Base-by-base conservation (phyloP, 2,113 vertebrate species). In the Myodes glareolus region DNA sequence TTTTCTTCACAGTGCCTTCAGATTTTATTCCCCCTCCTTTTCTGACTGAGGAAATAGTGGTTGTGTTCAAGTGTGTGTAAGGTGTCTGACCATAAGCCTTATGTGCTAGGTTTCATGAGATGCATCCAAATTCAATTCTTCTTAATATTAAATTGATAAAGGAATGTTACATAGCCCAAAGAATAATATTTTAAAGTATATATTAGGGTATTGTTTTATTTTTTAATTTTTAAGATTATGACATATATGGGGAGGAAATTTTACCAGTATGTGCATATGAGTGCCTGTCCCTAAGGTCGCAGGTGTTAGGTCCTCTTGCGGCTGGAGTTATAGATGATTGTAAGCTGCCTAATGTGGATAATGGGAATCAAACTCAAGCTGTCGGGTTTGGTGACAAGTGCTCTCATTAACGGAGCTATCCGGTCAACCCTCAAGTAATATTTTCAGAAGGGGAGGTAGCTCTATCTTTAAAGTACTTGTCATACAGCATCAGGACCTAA, bases 51-150 rank as follows among this genome's bases (percentile, higher is more conserved):
- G 52, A 92, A 70, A 33, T 7, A 81, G 14, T 88, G 81, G 78
- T 42, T 47, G 9, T 47, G 4, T 73, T 70, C 25, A 85, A 72
- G 75, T 77, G 42, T 93, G 14, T 52, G 0, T 45, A 95, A 96
- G 52, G 8, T 97, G 75, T 92, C 94, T 93, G 33, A 91, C 96
- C 97, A 47, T 88, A 97, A 81, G 39, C 39, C 88, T 65, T 0
- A 50, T 75, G 61, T 86, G 92, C 9, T 81, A 47, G 58, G 67
- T 42, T 88, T 91, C 14, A 50, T 36, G 23, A 65, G 63, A 96
- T 92, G 13, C 9, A 42, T 77, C 88, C 76, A 92, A 92, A 67
- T 42, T 47, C 9, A 88, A 52, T 23, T 31, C 14, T 29, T 72
- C 29, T 42, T 1, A 9, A 88, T 52, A 47, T 8, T 36, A 0